Percentiles rank a stretch among this genome's conserved stretches.
These are phyloP conservation scores for Cygnus atratus DNA, from an alignment of 2,113 vertebrate species.

Conservation along the genomic window DNA sequence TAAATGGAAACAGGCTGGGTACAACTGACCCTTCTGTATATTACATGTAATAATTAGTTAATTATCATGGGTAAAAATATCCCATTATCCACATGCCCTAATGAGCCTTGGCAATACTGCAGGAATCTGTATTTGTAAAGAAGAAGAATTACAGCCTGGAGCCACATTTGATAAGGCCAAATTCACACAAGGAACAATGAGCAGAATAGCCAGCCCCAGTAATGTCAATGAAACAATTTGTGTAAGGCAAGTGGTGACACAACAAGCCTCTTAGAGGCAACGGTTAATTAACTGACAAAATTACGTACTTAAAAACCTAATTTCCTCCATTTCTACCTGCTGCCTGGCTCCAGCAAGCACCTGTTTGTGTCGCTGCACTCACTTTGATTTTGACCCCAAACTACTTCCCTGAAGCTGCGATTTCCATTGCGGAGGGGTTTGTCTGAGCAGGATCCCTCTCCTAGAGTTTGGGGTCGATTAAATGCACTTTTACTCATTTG, in stretches of 20 bases:
- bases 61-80: constrained; percentile 33
- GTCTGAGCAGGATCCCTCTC: too few relatives aligned
- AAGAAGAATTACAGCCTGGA: constrained; percentile 10
- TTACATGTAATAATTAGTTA: background rate
- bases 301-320: fast-evolving
- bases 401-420: background rate
- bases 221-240: background rate
- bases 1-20: background rate
- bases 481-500: background rate
- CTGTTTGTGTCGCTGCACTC: background rate
- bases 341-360: background rate
- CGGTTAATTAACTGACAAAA: constrained; percentile 1
- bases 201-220: fast-evolving
- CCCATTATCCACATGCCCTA: constrained; percentile 11
- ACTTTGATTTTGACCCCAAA: background rate
- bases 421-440: background rate
- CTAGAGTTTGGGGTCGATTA: fast-evolving
- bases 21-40: background rate
- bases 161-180: background rate
- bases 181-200: background rate
- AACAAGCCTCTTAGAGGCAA: background rate
- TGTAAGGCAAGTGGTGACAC: background rate
- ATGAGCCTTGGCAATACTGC: constrained; percentile 11
- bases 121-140: background rate
- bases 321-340: background rate